Evolutionary conservation across 2,113 vertebrate species (phyloP).

Genomic region (Cyanistes caeruleus): DNA sequence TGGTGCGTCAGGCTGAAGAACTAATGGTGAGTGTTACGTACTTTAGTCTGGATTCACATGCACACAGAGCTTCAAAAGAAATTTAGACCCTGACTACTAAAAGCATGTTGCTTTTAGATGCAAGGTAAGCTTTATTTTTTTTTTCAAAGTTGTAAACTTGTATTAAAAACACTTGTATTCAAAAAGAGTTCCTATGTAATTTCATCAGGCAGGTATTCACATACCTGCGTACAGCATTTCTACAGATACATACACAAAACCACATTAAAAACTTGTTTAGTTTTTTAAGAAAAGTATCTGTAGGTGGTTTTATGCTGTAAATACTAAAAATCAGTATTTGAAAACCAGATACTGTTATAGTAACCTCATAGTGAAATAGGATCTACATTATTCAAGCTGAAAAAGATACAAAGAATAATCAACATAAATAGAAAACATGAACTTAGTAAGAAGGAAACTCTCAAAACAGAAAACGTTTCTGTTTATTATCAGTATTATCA

Average conservation of each 20-base stretch:
- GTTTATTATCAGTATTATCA: neutral
- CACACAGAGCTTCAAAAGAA: neutral
- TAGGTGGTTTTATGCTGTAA: neutral
- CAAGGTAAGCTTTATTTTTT: neutral
- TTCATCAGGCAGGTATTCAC: neutral
- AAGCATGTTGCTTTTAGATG: neutral
- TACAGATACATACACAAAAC: neutral
- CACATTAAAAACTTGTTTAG: neutral
- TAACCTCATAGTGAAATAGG: neutral
- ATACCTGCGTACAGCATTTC: neutral
- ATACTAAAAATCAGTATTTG: neutral
- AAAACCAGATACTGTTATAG: neutral
- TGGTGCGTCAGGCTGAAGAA: slow-evolving; percentile 88
- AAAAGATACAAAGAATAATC: neutral
- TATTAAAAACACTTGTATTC: neutral
- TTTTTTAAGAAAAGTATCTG: neutral
- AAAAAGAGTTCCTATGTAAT: neutral
- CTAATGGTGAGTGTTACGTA: slow-evolving; percentile 81
- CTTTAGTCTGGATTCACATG: neutral
- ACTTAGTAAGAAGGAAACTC: neutral
- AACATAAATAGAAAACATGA: neutral
- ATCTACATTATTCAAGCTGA: neutral
- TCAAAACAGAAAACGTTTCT: neutral
- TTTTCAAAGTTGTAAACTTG: neutral
- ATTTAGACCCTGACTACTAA: neutral